Percentiles rank a stretch among this genome's conserved stretches.
Evolutionary conservation across 1,140 invertebrate genomes (phyloP).

Genomic region (Pseudomyrmex dendroicus): DNA sequence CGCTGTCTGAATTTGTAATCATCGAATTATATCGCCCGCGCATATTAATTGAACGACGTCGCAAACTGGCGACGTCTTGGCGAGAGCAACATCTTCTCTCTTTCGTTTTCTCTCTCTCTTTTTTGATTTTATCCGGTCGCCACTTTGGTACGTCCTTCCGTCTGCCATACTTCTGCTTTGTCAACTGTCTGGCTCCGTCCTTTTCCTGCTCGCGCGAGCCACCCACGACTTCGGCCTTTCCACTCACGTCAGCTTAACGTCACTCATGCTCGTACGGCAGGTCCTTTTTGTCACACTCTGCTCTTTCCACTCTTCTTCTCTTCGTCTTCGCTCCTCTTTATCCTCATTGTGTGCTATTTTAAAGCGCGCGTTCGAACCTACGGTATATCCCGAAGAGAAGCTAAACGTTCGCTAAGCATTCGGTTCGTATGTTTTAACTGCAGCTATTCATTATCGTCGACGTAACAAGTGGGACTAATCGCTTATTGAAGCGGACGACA

Average conservation of each 20-base stretch:
- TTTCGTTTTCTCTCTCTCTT: not conserved
- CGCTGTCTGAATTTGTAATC: conserved; percentile 21
- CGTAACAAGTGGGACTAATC: no score
- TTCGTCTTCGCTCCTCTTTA: conserved; percentile 12
- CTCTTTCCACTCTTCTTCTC: not conserved
- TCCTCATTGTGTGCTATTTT: conserved; percentile 30
- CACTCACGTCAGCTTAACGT: conserved; percentile 76
- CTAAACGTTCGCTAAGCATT: conserved; percentile 8
- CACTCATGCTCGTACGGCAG: conserved; percentile 65
- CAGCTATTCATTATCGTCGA: no score
- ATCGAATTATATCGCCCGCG: not conserved
- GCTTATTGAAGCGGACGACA: no score
- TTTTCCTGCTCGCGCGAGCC: conserved; percentile 49
- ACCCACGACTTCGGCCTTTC: conserved; percentile 71
- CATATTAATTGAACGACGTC: conserved; percentile 4
- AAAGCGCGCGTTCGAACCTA: conserved; percentile 22
- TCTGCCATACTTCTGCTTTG: conserved; percentile 39
- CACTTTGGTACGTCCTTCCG: conserved; percentile 10
- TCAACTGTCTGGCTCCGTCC: conserved; percentile 30
- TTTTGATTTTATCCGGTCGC: not conserved
- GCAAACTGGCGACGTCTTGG: not conserved
- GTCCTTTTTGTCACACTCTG: conserved; percentile 67
- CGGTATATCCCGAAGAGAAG: not conserved
- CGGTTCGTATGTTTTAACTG: not conserved
- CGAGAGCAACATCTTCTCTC: not conserved